Conservation (phyloP, 2,888 invertebrate species). For the Pecten maximus region DNA sequence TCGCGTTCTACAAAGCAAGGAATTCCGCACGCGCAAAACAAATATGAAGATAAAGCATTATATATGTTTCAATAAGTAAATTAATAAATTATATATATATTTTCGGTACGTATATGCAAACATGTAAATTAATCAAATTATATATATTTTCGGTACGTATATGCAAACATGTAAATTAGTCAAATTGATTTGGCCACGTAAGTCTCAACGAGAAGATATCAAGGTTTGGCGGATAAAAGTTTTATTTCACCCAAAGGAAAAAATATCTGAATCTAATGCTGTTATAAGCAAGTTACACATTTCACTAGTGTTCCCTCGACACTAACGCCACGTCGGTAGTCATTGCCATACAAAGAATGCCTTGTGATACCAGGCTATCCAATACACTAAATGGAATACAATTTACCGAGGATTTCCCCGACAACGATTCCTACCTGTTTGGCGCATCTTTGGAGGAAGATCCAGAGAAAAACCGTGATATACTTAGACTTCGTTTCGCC, state of each 20-base stretch:
- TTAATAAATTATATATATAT: no score
- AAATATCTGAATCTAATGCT: not conserved
- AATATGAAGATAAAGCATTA: not conserved
- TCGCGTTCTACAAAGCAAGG: not conserved
- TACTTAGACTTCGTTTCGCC: conserved; percentile 16
- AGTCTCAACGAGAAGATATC: not conserved
- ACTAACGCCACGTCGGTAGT: not conserved
- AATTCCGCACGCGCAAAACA: not conserved
- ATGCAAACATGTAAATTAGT: no score
- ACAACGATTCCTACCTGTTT: not conserved
- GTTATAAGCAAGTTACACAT: not conserved
- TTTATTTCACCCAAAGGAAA: not conserved
- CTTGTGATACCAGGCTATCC: not conserved
- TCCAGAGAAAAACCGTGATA: not conserved
- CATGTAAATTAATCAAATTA: no score
- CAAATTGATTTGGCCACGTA: not conserved
- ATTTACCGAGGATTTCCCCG: not conserved
- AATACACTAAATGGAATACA: not conserved
- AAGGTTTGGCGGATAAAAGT: not conserved
- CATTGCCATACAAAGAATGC: not conserved
- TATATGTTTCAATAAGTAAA: no score
- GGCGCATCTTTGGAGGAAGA: not conserved
- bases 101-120: no score
- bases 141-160: no score
- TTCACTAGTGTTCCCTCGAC: not conserved